phyloP scores from a whole-genome alignment of 2,113 vertebrate species.

The Peromyscus leucopus region DNA sequence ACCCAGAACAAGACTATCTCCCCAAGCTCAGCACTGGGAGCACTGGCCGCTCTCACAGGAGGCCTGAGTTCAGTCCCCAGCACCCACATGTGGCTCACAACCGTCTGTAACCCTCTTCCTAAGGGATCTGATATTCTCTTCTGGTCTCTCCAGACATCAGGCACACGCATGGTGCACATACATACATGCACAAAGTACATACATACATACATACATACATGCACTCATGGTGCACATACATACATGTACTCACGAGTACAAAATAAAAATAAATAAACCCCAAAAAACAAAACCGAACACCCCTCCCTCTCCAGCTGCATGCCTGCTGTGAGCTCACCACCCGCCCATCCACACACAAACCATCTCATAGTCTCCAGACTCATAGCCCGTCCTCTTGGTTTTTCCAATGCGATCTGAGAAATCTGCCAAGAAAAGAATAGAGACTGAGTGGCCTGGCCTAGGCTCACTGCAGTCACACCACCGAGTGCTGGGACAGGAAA shows the following conservation, averaged over 20 bases:
- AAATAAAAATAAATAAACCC: not conserved
- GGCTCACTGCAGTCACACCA: not conserved
- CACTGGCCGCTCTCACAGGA: not conserved
- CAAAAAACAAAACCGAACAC: not conserved
- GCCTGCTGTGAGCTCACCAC: not conserved
- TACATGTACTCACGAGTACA: not conserved
- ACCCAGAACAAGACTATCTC: not conserved
- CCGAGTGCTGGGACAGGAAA: not conserved
- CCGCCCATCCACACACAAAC: slow-evolving; percentile 82
- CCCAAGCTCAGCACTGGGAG: not conserved
- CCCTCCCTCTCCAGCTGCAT: not conserved
- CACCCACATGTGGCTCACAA: not conserved
- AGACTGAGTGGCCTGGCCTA: not conserved
- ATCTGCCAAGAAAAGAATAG: slow-evolving; percentile 87
- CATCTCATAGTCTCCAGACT: slow-evolving; percentile 96
- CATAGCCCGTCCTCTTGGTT: slow-evolving; percentile 93
- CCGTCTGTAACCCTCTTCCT: not conserved
- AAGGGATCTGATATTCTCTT: not conserved
- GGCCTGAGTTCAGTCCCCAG: not conserved
- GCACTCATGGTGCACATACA: not conserved
- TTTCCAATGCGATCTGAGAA: slow-evolving; percentile 97
- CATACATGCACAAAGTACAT: not conserved
- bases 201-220: not conserved
- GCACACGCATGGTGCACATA: not conserved
- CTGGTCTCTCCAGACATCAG: not conserved